A percentile compares a stretch with the other conserved stretches of the same genome.
Evolutionary conservation across 2,797 vertebrate genomes (phyloP).

Genomic region (Cuniculus paca): DNA sequence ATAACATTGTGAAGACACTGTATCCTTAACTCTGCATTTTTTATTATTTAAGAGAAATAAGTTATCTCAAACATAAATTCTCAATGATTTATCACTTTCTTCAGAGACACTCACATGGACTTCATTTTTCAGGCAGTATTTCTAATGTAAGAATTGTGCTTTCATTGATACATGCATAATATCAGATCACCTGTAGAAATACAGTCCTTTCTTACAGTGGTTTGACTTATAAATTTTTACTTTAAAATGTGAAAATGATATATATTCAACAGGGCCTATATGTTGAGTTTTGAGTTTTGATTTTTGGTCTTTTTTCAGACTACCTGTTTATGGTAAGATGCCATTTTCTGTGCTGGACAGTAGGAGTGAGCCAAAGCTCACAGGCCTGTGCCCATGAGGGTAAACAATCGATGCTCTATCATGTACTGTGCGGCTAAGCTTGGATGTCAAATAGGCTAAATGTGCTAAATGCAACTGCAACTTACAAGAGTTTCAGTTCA

Average conservation of each 20-base stretch:
- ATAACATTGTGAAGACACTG: not conserved
- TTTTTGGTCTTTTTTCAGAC: not conserved
- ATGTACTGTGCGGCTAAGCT: not conserved
- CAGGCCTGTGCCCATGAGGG: not conserved
- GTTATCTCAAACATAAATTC: not conserved
- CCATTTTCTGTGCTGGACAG: not conserved
- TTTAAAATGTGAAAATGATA: not conserved
- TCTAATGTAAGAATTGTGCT: not conserved
- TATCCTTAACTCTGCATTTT: not conserved
- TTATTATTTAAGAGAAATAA: not conserved
- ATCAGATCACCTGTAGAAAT: too few species aligned
- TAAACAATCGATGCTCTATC: too few species aligned
- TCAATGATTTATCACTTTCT: not conserved
- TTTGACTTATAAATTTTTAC: not conserved
- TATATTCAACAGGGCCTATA: not conserved
- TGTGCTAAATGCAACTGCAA: not conserved
- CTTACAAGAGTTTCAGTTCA: not conserved
- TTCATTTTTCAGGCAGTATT: not conserved
- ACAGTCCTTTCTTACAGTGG: not conserved
- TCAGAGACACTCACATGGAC: not conserved
- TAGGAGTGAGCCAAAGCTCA: not conserved
- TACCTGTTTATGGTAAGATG: not conserved
- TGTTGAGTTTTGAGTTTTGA: not conserved
- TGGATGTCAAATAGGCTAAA: not conserved
- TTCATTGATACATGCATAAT: not conserved